phyloP scores from a whole-genome alignment of 2,888 invertebrate species.

The Lithophane socia region DNA sequence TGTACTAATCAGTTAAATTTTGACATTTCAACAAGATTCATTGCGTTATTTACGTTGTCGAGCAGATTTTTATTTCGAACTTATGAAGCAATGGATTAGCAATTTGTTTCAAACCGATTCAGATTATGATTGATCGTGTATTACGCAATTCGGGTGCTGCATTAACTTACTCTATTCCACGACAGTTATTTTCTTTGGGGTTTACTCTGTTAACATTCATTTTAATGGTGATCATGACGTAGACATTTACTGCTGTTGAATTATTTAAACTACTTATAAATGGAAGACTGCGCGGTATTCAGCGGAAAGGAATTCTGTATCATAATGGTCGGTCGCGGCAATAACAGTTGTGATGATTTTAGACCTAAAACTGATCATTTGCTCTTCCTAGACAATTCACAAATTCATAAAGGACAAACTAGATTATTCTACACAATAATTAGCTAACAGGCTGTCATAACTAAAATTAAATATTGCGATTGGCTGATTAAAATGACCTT shows the following conservation, averaged over 20 bases:
- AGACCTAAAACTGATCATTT: too few relatives aligned
- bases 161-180: too few relatives aligned
- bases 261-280: slow-evolving; percentile 38
- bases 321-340: background rate
- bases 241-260: background rate
- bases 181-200: too few relatives aligned
- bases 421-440: background rate
- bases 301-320: slow-evolving; percentile 48
- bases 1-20: too few relatives aligned
- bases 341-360: background rate
- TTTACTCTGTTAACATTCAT: background rate
- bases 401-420: background rate
- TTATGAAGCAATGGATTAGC: too few relatives aligned
- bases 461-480: background rate
- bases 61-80: too few relatives aligned
- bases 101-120: too few relatives aligned
- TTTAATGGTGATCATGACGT: background rate
- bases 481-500: background rate
- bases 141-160: too few relatives aligned
- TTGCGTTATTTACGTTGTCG: too few relatives aligned
- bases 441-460: background rate
- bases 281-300: slow-evolving; percentile 36
- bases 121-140: too few relatives aligned
- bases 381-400: too few relatives aligned
- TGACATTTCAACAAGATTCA: too few relatives aligned